Percentiles rank a stretch among this genome's conserved stretches.
These are phyloP conservation scores for Agapornis roseicollis DNA, from an alignment of 2,113 vertebrate genomes.

Conservation along the genomic window DNA sequence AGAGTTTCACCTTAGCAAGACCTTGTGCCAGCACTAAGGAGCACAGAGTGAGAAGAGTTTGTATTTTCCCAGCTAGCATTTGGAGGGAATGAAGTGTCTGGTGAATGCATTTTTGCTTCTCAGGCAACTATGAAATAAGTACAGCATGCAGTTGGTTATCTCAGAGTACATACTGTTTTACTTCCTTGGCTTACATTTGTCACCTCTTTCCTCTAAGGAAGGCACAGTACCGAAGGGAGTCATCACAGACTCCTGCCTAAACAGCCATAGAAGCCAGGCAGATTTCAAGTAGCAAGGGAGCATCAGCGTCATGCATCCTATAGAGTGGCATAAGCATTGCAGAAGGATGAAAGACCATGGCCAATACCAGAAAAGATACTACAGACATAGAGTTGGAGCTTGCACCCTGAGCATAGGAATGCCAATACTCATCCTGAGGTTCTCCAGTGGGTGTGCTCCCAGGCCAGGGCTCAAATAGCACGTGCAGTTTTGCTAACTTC, in stretches of 20 bases:
- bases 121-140: background rate
- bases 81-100: background rate
- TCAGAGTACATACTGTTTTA: background rate
- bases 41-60: background rate
- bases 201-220: background rate
- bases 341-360: background rate
- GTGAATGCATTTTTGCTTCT: background rate
- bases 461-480: background rate
- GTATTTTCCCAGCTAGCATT: background rate
- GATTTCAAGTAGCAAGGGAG: background rate
- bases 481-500: background rate
- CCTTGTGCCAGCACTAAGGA: background rate
- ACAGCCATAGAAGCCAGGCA: background rate
- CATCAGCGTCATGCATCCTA: accelerated
- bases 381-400: background rate
- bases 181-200: background rate
- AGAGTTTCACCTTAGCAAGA: constrained; percentile 3
- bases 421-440: background rate
- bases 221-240: background rate
- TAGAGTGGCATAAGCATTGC: background rate
- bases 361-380: background rate
- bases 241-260: background rate
- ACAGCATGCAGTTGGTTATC: background rate
- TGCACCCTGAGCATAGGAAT: background rate
- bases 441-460: background rate